These are phyloP conservation scores for Caenorhabditis sp. DNA, from an alignment of 2,888 invertebrate genomes.

Conservation along the genomic window DNA sequence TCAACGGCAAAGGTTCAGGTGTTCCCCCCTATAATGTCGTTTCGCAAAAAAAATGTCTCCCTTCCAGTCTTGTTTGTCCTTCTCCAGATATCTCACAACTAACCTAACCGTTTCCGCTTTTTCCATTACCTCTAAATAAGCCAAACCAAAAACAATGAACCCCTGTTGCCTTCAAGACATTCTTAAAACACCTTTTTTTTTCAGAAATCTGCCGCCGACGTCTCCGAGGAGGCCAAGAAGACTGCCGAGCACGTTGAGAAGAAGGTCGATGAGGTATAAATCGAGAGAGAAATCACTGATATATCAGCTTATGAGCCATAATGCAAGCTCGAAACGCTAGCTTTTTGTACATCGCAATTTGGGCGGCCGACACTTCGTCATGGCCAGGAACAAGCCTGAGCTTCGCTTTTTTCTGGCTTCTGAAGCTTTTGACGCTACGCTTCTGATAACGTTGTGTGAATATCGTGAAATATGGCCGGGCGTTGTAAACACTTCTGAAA, in stretches of 20 bases:
- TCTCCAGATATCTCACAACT: background rate
- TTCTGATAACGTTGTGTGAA: too few species aligned
- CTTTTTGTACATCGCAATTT: too few species aligned
- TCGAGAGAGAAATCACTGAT: background rate
- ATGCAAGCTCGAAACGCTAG: too few species aligned
- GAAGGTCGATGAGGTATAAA: conserved; percentile 58
- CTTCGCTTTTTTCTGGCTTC: too few species aligned
- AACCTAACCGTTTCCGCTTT: background rate
- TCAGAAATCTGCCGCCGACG: conserved; percentile 46
- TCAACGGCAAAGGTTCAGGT: conserved; percentile 35
- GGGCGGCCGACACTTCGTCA: too few species aligned
- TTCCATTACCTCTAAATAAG: too few species aligned
- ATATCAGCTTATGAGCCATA: background rate
- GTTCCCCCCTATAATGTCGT: background rate
- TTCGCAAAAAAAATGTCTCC: background rate
- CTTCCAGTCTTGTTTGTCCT: conserved; percentile 10
- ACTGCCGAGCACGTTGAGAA: conserved; percentile 46
- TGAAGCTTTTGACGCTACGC: too few species aligned
- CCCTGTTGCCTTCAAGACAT: background rate
- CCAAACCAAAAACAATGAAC: too few species aligned
- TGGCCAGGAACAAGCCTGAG: too few species aligned
- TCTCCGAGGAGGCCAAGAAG: conserved; percentile 35
- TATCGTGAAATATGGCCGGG: too few species aligned
- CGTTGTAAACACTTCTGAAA: conserved; percentile 6
- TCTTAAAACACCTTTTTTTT: background rate